phyloP scores from a whole-genome alignment of 30 jellyfish, hydroid and myxozoan genomes.

The Pelagia noctiluca region DNA sequence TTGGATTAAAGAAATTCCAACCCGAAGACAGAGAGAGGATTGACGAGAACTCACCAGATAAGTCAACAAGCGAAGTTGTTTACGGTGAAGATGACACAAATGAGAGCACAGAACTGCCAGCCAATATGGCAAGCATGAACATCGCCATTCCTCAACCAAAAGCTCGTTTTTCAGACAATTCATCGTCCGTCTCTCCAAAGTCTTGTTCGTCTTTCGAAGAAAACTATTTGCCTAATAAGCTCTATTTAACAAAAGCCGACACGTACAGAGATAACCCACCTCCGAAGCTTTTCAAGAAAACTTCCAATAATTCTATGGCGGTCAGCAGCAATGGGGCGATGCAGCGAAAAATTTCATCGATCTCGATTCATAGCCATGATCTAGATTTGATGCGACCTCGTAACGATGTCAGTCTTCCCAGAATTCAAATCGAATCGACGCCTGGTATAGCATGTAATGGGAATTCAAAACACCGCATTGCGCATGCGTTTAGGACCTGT shows the following conservation, averaged over 20 bases:
- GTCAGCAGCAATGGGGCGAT: background rate
- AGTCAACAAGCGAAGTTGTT: background rate
- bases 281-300: background rate
- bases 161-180: background rate
- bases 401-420: conserved; percentile 41
- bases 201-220: too few species aligned
- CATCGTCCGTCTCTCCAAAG: background rate
- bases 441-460: conserved; percentile 29
- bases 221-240: background rate
- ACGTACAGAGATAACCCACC: background rate
- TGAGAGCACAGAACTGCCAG: background rate
- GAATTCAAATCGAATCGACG: conserved; percentile 22
- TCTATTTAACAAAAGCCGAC: background rate
- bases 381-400: background rate
- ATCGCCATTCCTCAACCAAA: background rate
- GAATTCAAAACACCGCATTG: conserved; percentile 16
- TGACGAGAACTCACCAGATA: background rate
- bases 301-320: background rate
- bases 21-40: background rate
- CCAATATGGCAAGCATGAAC: background rate
- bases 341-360: background rate
- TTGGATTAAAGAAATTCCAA: background rate
- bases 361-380: background rate
- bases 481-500: conserved; percentile 50
- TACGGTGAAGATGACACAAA: background rate